Base-by-base conservation (phyloP, 92 coral and sea anemone genomes). In the Epizoanthus illoricatus region DNA sequence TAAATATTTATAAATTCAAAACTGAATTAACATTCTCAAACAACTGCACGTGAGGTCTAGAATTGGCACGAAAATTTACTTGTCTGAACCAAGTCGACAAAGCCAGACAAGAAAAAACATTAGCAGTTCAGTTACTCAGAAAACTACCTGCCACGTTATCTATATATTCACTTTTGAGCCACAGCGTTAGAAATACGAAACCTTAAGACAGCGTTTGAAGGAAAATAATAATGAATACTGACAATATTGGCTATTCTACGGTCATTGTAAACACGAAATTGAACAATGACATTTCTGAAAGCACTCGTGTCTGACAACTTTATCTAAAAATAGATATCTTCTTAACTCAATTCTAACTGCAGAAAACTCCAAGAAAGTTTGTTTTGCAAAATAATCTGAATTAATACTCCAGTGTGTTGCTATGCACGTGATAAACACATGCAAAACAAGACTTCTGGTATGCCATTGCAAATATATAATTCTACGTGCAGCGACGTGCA, bases 301-400 rank as follows among this genome's bases (percentile, higher is more conserved):
- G 43, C 13, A 47, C 61, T 73, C 79, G 28, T 19, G 62, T 54
- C 33, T 73, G 79, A 73, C 64, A 64, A 73, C 36, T 52, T 73
- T 11, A 52, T 19, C 49, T 47, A 49, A 47, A 52, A 21, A 24
- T 39, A 23, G 17, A 21, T n/a, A 8, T 8, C 18, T 36, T 49
- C 23, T 47, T 21, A 17, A 17, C 28, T 11, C 13, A 17, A n/a
- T 45, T 19, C 13, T 9, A 20, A 18, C 20, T 47, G 19, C 18
- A 73, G 28, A 73, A 16, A 39, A 9, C 17, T n/a, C 19, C 13
- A 12, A 16, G 56, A 52, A 19, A n/a, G 23, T 12, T 49, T 49
- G 79, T 20, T 73, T 73, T 47, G 7, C 11, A 23, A 5, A 19
- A 15, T 23, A 21, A 49, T 49, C 2, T 13, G 13, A 49, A 49